These are phyloP conservation scores for Lophius piscatorius DNA, from an alignment of 2,113 vertebrate species.

Conservation along the genomic window DNA sequence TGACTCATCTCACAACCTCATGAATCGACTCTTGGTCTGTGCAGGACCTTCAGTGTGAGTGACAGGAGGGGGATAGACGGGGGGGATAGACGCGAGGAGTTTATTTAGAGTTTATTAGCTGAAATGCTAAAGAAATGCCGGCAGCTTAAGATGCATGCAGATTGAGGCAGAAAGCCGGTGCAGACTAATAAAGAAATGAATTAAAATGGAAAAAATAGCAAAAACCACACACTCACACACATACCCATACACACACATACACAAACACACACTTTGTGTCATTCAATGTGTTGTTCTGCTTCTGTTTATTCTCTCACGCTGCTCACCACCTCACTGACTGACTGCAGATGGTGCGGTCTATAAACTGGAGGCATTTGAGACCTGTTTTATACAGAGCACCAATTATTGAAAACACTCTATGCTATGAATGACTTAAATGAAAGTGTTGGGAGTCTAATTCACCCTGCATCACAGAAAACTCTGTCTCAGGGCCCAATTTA, in stretches of 20 bases:
- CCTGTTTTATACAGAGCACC: conserved; percentile 70
- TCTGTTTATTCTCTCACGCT: conserved; percentile 60
- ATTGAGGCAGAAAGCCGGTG: conserved; percentile 29
- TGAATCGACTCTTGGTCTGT: not conserved
- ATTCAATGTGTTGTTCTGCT: conserved; percentile 31
- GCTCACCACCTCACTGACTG: conserved; percentile 63
- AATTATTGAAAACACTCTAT: conserved; percentile 70
- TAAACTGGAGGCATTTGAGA: conserved; percentile 70
- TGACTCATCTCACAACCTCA: not conserved
- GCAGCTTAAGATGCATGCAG: conserved; percentile 18
- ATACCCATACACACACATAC: conserved; percentile 19
- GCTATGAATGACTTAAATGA: conserved; percentile 77
- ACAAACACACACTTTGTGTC: no score
- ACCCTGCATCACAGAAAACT: conserved; percentile 54
- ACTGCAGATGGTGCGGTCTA: conserved; percentile 79
- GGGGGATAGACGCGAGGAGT: not conserved
- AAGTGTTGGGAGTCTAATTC: conserved; percentile 67
- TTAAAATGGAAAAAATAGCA: conserved; percentile 23
- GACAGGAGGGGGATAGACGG: no score
- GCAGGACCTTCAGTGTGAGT: not conserved
- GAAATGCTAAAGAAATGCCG: conserved; percentile 20
- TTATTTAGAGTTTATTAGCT: conserved; percentile 6
- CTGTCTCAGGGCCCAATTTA: conserved; percentile 70
- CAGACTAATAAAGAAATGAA: conserved; percentile 24
- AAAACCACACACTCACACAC: conserved; percentile 17